A percentile compares a stretch with the other conserved stretches of the same genome.
These are phyloP conservation scores for Parauchenoglanis ngamensis DNA, from an alignment of 2,797 vertebrate genomes.

Conservation along the genomic window DNA sequence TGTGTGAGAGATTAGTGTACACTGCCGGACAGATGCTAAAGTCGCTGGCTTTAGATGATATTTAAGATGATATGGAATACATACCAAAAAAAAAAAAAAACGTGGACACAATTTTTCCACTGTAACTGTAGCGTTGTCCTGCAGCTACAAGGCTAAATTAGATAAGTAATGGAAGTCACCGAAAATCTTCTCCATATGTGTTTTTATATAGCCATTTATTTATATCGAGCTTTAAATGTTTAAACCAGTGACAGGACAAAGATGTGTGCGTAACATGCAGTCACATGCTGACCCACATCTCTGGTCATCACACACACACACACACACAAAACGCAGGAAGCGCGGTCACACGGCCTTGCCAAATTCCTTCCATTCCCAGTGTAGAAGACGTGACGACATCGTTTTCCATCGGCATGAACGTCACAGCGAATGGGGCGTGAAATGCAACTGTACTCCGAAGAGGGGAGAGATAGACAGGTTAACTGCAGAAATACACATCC, in stretches of 20 bases:
- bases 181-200: neutral
- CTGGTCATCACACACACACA: constrained; percentile 2
- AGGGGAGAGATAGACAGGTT: neutral
- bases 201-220: neutral
- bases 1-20: neutral
- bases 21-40: neutral
- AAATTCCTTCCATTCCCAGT: constrained; percentile 22
- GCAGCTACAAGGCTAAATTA: neutral
- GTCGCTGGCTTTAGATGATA: neutral
- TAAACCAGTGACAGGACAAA: neutral
- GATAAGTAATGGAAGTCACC: neutral
- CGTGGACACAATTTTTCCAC: neutral
- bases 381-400: neutral
- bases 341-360: neutral
- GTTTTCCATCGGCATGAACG: constrained; percentile 11
- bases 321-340: neutral
- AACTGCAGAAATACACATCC: neutral
- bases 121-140: neutral
- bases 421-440: constrained; percentile 3
- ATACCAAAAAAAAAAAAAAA: neutral
- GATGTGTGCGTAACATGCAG: neutral
- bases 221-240: neutral
- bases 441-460: neutral
- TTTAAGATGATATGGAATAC: neutral
- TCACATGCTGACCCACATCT: neutral